Percentiles rank a stretch among this genome's conserved stretches.
These are phyloP conservation scores for Agrypnus murinus DNA, from an alignment of 2,888 invertebrate species.

Conservation along the genomic window DNA sequence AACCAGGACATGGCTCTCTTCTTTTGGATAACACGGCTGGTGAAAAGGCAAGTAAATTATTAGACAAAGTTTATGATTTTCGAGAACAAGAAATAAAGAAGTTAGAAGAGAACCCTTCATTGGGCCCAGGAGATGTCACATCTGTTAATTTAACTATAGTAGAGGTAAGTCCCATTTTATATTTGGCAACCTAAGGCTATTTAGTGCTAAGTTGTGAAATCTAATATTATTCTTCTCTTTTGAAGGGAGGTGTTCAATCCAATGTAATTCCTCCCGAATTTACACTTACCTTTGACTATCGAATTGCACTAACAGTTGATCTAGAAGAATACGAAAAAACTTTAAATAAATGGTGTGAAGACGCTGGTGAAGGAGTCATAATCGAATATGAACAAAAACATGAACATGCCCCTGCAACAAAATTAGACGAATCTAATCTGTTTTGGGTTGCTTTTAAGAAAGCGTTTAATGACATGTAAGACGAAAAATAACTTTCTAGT, in stretches of 20 bases:
- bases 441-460: constrained; percentile 72
- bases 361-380: constrained; percentile 76
- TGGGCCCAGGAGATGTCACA: constrained; percentile 89
- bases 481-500: too few relatives aligned
- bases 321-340: constrained; percentile 76
- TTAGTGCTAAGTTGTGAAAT: too few relatives aligned
- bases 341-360: constrained; percentile 70
- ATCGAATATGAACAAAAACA: constrained; percentile 74
- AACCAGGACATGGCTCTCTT: too few relatives aligned
- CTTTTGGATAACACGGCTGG: too few relatives aligned
- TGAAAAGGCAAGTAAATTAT: too few relatives aligned
- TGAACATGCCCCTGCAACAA: constrained; percentile 71
- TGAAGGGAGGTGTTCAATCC: constrained; percentile 82
- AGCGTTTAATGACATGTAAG: constrained; percentile 69
- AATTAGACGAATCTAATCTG: constrained; percentile 73
- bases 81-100: constrained; percentile 80
- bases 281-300: constrained; percentile 78
- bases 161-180: too few relatives aligned
- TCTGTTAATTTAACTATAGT: constrained; percentile 89
- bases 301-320: constrained; percentile 79
- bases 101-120: constrained; percentile 77
- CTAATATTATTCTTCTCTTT: too few relatives aligned
- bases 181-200: too few relatives aligned
- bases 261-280: constrained; percentile 79
- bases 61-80: too few relatives aligned